Evolutionary conservation across 2,797 vertebrate genomes (phyloP), one percentile per base, ranked within the genome.

Genomic region (Numenius phaeopus): DNA sequence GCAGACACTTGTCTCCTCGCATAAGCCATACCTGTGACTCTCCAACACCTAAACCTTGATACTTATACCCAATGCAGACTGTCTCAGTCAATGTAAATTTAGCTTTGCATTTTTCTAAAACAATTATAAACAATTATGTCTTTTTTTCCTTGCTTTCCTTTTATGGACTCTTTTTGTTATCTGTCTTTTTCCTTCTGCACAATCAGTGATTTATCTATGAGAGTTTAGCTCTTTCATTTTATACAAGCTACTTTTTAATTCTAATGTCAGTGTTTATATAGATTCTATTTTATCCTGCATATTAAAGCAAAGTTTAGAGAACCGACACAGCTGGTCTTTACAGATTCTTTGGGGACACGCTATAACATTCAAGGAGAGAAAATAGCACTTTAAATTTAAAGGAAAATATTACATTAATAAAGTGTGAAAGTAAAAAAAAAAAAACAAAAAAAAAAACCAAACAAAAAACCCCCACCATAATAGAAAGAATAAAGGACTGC

Each of bases 401-500:
- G 6, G 32, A 14, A 40, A 81, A 26, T 39, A 37, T 29, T 19
- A 19, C 2, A 22, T 29, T 30, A 32, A 17, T 9, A 22, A 5
- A 71, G 0, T 39, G 3, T 9, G 7, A 10, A 39, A 8, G 22
- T 21, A n/a, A 11, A 82, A 59, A 34, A 18, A 24, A 44, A 39
- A 57, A 54, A 18, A n/a, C 7, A 47, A 37, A 37, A 37, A 37
- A 37, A 37, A 37, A n/a, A n/a, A n/a, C n/a, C n/a, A n/a, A n/a
- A n/a, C n/a, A n/a, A n/a, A n/a, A n/a, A n/a, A n/a, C n/a, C n/a
- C n/a, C 34, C 34, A 37, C 7, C 34, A 37, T 37, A 37, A 47
- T 47, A 23, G 47, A 39, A 34, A 50, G 1, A 66, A 50, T 11
- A 0, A 1, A 26, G 4, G 6, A 22, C 34, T 3, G 4, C 14